These are phyloP conservation scores for Drosophila ananassae DNA, from an alignment of 1,140 invertebrate species.

Conservation along the genomic window DNA sequence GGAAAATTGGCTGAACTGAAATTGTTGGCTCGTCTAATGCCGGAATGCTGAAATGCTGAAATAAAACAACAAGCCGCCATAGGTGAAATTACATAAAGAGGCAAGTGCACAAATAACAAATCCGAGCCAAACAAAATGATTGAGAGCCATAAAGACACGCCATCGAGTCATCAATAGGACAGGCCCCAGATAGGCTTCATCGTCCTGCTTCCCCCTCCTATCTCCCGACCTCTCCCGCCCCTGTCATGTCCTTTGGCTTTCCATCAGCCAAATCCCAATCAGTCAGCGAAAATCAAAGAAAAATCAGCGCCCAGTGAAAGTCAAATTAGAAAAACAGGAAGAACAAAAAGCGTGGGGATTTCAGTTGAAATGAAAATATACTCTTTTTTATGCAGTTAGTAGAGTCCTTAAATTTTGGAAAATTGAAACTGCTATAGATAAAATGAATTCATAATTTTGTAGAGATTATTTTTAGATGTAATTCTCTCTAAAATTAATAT, in stretches of 20 bases:
- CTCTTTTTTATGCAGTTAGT: neutral
- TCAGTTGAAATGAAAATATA: constrained; percentile 7
- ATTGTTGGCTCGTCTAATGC: constrained; percentile 22
- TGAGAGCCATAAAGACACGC: constrained; percentile 50
- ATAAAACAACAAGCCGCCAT: constrained; percentile 5
- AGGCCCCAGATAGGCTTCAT: constrained; percentile 7
- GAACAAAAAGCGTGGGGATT: constrained; percentile 12
- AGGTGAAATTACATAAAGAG: constrained; percentile 43
- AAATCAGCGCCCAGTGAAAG: constrained; percentile 52
- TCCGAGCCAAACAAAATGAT: constrained; percentile 29
- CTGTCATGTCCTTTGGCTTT: neutral
- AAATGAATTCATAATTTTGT: no score
- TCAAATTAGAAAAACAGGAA: constrained; percentile 55
- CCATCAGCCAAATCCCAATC: constrained; percentile 47
- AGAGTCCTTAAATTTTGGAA: no score
- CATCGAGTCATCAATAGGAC: constrained; percentile 46
- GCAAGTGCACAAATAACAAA: constrained; percentile 36
- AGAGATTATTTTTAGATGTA: no score
- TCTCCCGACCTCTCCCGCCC: neutral
- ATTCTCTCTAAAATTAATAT: neutral
- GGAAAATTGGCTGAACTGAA: constrained; percentile 54
- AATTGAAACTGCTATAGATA: no score
- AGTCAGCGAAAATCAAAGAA: constrained; percentile 47
- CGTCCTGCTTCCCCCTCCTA: neutral
- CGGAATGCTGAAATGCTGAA: constrained; percentile 5